Evolutionary conservation across 2,888 invertebrate species (phyloP).

Genomic region (Apodemia mormo): DNA sequence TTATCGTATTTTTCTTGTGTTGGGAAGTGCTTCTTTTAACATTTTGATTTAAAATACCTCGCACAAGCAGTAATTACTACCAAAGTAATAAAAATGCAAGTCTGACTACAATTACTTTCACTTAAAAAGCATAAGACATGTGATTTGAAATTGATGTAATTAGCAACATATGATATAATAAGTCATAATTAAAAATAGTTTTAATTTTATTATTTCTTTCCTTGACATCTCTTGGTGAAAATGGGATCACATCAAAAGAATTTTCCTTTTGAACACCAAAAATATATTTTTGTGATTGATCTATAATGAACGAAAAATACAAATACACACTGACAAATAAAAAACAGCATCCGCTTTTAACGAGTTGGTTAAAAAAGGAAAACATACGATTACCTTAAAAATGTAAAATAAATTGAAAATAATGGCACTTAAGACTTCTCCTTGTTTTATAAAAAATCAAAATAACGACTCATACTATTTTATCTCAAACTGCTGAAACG

Average conservation of each 20-base stretch:
- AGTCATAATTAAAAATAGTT: background rate
- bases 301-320: no score
- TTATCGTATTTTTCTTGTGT: background rate
- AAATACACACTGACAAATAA: no score
- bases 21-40: background rate
- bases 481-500: no score
- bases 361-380: no score
- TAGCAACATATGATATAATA: background rate
- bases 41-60: background rate
- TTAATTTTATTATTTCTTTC: background rate
- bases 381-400: no score
- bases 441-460: no score
- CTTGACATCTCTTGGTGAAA: background rate
- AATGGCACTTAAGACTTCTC: no score
- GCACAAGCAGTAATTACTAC: background rate
- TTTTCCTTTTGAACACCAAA: no score
- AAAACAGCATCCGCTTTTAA: no score
- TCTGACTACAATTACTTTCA: constrained; percentile 1
- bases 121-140: background rate
- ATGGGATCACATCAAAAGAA: background rate
- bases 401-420: no score
- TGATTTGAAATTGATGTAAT: constrained; percentile 11
- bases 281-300: no score
- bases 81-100: constrained; percentile 7
- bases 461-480: no score